Percentiles rank a stretch among this genome's conserved stretches.
Evolutionary conservation across 2,888 invertebrate species (phyloP).

Genomic region (Dryomyza anilis): DNA sequence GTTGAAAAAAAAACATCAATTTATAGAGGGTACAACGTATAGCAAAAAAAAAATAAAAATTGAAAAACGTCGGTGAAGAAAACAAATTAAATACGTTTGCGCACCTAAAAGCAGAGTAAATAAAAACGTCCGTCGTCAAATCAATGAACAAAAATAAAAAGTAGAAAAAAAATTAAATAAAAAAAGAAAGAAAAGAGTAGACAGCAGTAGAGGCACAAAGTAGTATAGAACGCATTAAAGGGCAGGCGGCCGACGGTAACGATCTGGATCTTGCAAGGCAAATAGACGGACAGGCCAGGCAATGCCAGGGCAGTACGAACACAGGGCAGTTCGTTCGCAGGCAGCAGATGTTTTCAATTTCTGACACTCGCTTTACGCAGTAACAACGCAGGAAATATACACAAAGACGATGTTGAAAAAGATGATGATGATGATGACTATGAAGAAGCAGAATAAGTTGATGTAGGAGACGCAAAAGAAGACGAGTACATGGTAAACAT

Average conservation of each 20-base stretch:
- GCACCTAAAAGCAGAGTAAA: slow-evolving; percentile 13
- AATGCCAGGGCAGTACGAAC: background rate
- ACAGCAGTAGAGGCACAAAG: background rate
- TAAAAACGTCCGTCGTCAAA: slow-evolving; percentile 8
- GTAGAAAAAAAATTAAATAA: background rate
- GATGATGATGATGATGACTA: slow-evolving; percentile 6
- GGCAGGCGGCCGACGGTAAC: background rate
- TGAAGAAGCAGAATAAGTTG: background rate
- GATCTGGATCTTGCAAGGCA: too few species aligned
- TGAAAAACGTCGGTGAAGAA: background rate
- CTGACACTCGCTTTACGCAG: background rate
- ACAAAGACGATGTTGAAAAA: background rate
- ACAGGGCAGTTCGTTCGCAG: background rate
- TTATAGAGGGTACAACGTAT: too few species aligned
- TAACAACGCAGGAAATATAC: background rate
- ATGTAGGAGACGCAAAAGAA: background rate
- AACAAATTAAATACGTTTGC: background rate
- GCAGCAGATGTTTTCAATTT: slow-evolving; percentile 23
- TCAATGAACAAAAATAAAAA: background rate
- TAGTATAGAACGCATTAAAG: background rate
- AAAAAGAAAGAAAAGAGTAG: too few species aligned
- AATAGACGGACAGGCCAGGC: background rate
- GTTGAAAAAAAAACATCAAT: too few species aligned
- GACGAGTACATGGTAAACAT: background rate
- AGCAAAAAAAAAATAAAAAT: slow-evolving; percentile 19